Evolutionary conservation across 2,888 invertebrate genomes (phyloP).

Genomic region (Troides oblongomaculatus): DNA sequence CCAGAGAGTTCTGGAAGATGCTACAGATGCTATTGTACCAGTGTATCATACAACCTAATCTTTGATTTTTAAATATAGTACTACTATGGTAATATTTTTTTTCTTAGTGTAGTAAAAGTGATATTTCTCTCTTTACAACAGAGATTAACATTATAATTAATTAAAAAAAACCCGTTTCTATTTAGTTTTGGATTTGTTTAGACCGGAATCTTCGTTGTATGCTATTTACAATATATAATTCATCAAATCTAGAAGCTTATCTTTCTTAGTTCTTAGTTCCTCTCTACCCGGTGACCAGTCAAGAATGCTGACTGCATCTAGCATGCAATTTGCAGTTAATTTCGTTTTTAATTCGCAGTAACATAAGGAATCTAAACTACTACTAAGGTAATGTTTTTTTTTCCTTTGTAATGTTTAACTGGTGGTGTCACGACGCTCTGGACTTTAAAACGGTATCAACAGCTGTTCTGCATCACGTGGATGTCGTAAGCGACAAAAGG

Average conservation of each 20-base stretch:
- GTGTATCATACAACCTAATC: too few species aligned
- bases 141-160: neutral
- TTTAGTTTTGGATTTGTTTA: neutral
- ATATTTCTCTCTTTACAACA: too few species aligned
- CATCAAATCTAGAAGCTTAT: neutral
- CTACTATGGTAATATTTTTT: too few species aligned
- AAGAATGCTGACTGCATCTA: neutral
- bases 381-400: neutral
- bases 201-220: neutral
- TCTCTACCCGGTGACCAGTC: neutral
- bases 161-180: neutral
- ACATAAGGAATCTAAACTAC: neutral
- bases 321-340: neutral
- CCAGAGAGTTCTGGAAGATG: too few species aligned
- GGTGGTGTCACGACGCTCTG: neutral
- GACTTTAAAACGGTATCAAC: neutral
- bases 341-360: neutral
- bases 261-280: neutral
- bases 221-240: neutral
- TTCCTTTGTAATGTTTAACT: neutral
- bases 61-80: too few species aligned
- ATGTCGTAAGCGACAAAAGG: constrained; percentile 19
- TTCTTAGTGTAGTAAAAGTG: too few species aligned
- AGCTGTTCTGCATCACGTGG: constrained; percentile 17
- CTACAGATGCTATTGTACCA: too few species aligned